Evolutionary conservation across 2,113 vertebrate genomes (phyloP).

Genomic region (Cnemophilus loriae): DNA sequence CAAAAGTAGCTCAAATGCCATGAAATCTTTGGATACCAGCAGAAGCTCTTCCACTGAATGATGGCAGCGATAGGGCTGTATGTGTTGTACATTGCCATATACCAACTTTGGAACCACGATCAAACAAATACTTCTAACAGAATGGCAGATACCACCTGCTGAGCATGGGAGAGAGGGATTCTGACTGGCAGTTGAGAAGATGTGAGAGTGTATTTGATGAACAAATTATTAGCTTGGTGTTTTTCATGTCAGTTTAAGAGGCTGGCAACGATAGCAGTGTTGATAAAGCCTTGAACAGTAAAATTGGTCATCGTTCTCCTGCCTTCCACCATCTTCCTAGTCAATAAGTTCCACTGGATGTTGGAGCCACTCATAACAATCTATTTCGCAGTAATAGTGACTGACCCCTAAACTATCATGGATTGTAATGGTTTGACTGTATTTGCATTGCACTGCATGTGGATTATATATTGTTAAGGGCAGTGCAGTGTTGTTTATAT

Average conservation of each 20-base stretch:
- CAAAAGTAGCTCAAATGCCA: background rate
- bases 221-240: background rate
- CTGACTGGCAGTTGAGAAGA: background rate
- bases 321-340: background rate
- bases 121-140: background rate
- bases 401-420: background rate
- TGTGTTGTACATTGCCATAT: background rate
- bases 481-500: background rate
- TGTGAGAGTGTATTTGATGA: background rate
- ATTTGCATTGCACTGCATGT: background rate
- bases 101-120: background rate
- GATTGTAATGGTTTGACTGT: background rate
- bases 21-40: background rate
- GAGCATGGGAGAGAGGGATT: background rate
- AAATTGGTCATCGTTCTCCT: background rate
- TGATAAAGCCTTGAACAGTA: background rate
- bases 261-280: accelerated
- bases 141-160: background rate
- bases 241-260: background rate
- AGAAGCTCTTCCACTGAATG: background rate
- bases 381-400: background rate
- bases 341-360: background rate
- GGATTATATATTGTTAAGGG: background rate
- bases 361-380: background rate
- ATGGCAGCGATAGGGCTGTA: background rate